Evolutionary conservation across 2,113 vertebrate genomes (phyloP).

Genomic region (Nycticorax nycticorax): DNA sequence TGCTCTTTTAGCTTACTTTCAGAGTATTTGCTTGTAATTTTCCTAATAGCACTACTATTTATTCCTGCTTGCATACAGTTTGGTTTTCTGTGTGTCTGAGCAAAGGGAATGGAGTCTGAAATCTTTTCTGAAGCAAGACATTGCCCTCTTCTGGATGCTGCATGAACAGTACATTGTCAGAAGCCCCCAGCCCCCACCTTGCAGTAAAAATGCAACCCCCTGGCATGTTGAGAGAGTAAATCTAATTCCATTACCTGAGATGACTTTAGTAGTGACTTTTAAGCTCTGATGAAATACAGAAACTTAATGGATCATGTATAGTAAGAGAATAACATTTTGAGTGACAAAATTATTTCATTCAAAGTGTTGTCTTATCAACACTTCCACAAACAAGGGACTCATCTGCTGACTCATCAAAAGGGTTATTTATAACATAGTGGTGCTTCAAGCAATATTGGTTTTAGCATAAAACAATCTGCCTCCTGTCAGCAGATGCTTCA

Average conservation of each 20-base stretch:
- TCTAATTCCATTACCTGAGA: not conserved
- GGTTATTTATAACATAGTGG: not conserved
- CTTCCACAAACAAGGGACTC: not conserved
- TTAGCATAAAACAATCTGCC: not conserved
- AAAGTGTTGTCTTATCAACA: not conserved
- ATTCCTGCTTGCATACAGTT: not conserved
- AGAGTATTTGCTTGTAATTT: not conserved
- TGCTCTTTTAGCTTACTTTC: not conserved
- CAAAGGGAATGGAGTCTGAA: not conserved
- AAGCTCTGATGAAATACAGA: not conserved
- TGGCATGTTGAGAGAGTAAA: fast-evolving
- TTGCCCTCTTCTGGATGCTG: constrained; percentile 61
- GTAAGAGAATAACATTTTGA: not conserved
- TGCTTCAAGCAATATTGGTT: not conserved
- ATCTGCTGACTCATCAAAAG: not conserved
- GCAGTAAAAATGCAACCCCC: fast-evolving
- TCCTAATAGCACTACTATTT: not conserved
- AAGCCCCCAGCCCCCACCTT: not conserved
- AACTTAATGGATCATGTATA: not conserved
- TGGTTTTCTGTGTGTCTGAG: not conserved
- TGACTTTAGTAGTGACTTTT: not conserved
- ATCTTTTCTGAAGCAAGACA: constrained; percentile 36
- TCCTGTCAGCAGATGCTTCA: not conserved
- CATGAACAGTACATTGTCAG: not conserved
- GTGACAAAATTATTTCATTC: not conserved